Evolutionary conservation across 2,797 vertebrate species (phyloP).

Genomic region (Typhlichthys eigenmanni): DNA sequence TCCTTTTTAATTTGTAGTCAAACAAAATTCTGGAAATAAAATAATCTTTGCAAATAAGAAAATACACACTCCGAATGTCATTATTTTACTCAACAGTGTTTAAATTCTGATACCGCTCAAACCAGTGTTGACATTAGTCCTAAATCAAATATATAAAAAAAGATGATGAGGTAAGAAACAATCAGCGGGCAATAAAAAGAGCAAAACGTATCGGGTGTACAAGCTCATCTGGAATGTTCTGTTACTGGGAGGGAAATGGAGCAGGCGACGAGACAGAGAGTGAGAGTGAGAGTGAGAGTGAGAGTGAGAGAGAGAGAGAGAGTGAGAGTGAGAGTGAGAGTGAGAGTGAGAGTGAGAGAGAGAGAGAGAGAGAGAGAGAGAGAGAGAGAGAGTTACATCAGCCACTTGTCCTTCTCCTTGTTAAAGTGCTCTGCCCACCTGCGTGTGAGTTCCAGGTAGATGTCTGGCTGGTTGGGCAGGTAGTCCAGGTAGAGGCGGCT

Average conservation of each 20-base stretch:
- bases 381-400: constrained; percentile 70
- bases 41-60: constrained; percentile 44
- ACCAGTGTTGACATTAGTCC: constrained; percentile 19
- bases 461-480: constrained; percentile 78
- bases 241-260: constrained; percentile 6
- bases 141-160: constrained; percentile 36
- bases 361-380: not conserved
- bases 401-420: constrained; percentile 88
- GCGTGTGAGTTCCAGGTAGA: constrained; percentile 84
- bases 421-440: constrained; percentile 87
- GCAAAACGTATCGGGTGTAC: not conserved
- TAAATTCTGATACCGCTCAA: not conserved
- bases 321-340: constrained; percentile 13
- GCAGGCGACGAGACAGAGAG: not conserved
- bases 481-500: constrained; percentile 85
- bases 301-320: not conserved
- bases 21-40: constrained; percentile 49
- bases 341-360: constrained; percentile 8
- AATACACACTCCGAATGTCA: constrained; percentile 25
- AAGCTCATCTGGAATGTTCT: constrained; percentile 13
- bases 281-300: too few relatives aligned
- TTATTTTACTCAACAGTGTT: not conserved
- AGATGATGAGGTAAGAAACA: not conserved
- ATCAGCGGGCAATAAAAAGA: constrained; percentile 31
- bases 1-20: constrained; percentile 44